Conservation (phyloP, 2,888 invertebrate species). For the Tigriopus californicus region DNA sequence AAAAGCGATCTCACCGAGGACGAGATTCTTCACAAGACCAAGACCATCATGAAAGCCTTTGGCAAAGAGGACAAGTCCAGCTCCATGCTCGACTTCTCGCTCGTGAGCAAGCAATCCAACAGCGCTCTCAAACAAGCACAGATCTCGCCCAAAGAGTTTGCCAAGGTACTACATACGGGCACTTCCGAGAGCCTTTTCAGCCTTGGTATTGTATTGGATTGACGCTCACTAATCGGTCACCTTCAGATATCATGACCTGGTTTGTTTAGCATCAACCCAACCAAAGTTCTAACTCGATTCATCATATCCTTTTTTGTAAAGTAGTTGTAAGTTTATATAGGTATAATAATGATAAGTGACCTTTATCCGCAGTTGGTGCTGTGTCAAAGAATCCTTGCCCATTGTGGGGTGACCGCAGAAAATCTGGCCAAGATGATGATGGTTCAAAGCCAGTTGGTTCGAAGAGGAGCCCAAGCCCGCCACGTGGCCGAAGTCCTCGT, state of each 20-base stretch:
- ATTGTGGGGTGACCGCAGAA: constrained; percentile 14
- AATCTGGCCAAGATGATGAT: constrained; percentile 13
- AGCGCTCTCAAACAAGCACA: neutral
- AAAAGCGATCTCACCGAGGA: constrained; percentile 12
- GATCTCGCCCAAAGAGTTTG: constrained; percentile 14
- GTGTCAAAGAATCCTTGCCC: neutral
- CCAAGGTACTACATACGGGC: constrained; percentile 4
- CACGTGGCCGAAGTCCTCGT: constrained; percentile 6
- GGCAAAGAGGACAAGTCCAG: neutral
- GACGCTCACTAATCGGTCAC: no score
- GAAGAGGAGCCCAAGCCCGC: constrained; percentile 5
- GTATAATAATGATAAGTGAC: no score
- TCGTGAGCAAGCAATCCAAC: constrained; percentile 7
- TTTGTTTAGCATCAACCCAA: no score
- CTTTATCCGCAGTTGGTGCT: no score
- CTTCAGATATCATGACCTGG: no score
- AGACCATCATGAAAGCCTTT: constrained; percentile 14
- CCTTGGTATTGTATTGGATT: no score
- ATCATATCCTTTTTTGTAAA: no score
- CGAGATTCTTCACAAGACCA: constrained; percentile 11
- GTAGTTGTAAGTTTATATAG: no score
- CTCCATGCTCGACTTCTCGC: constrained; percentile 3
- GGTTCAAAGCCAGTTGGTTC: constrained; percentile 5
- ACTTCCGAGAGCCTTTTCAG: no score
- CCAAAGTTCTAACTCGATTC: no score